Base-by-base conservation (phyloP, 2,888 invertebrate genomes). In the Dusona sp. region DNA sequence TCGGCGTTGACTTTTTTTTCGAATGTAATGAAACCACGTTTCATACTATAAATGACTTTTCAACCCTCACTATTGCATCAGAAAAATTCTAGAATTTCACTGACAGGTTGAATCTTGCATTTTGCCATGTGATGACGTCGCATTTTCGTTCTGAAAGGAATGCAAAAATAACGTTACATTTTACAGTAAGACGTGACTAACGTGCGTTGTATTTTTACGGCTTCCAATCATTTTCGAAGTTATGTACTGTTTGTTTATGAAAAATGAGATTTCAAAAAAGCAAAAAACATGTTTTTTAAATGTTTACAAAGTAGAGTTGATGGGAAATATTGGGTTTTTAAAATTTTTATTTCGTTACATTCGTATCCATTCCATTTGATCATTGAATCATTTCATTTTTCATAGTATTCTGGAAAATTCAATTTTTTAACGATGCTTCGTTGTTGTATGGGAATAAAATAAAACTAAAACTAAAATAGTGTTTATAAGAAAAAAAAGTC, bases 111-210 rank as follows among this genome's bases (percentile, higher is more conserved):
- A 13, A 13, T 29, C 61, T 29, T 6, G 48, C 6, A 16, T 19
- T 48, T 48, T 48, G 48, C 19, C n/a, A 19, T 19, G 1, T 19
- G 19, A 48, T 19, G 48, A 16, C 29, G 61, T 29, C 7, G 61
- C 61, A 29, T 29, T 6, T 61, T 29, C 29, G 61, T 61, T 61
- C 16, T 16, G 16, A 13, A 29, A 7, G 29, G 16, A 61, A 29
- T 42, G 68, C 2, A 25, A 68, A 9, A 25, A 29, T 29, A 29
- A 29, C 45, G 70, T 45, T 70, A 45, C 19, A n/a, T 48, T 70
- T 25, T 70, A 48, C 48, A 48, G 70, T 45, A 29, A 36, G n/a
- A 48, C 48, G 70, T 19, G 70, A 70, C 48, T 29, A 48, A 29
- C 70, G 9, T 70, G 45, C 48, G 45, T 45, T n/a, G 45, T 48